Evolutionary conservation across 2,888 invertebrate species (phyloP).

Genomic region (Laspeyria flexula): DNA sequence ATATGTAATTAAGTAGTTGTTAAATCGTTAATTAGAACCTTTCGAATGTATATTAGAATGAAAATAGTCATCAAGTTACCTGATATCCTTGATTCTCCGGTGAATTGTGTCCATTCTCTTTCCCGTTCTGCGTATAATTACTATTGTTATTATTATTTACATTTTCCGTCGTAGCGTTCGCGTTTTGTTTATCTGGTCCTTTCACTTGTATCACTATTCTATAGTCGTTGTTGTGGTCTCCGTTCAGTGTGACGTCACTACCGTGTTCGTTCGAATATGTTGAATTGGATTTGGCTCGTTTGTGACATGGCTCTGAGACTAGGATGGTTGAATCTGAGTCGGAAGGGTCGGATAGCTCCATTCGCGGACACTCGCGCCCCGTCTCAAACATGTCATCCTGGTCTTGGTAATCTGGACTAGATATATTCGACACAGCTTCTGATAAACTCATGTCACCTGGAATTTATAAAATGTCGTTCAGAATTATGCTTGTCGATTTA

Average conservation of each 20-base stretch:
- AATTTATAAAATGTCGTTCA: constrained; percentile 23
- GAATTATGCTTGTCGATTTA: not conserved
- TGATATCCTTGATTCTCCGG: constrained; percentile 87
- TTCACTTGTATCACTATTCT: constrained; percentile 93
- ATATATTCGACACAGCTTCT: constrained; percentile 95
- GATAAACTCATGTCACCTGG: constrained; percentile 92
- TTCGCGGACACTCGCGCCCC: constrained; percentile 91
- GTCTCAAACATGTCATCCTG: constrained; percentile 93
- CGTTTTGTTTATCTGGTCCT: constrained; percentile 74
- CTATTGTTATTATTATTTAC: constrained; percentile 75
- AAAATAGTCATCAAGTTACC: constrained; percentile 32
- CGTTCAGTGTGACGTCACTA: constrained; percentile 86
- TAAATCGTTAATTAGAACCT: no score
- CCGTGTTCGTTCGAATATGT: constrained; percentile 81
- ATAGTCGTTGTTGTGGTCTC: constrained; percentile 82
- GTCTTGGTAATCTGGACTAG: constrained; percentile 95
- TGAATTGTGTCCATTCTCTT: constrained; percentile 78
- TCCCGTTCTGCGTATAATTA: constrained; percentile 78
- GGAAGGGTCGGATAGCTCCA: constrained; percentile 95
- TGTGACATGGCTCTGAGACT: constrained; percentile 91
- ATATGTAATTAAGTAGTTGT: no score
- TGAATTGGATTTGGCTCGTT: constrained; percentile 78
- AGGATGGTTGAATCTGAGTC: constrained; percentile 96
- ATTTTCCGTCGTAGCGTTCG: constrained; percentile 63
- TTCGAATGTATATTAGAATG: no score